A percentile compares a stretch with the other conserved stretches of the same genome.
Evolutionary conservation across 2,888 invertebrate genomes (phyloP).

Genomic region (Eudasyphora cyanicolor): DNA sequence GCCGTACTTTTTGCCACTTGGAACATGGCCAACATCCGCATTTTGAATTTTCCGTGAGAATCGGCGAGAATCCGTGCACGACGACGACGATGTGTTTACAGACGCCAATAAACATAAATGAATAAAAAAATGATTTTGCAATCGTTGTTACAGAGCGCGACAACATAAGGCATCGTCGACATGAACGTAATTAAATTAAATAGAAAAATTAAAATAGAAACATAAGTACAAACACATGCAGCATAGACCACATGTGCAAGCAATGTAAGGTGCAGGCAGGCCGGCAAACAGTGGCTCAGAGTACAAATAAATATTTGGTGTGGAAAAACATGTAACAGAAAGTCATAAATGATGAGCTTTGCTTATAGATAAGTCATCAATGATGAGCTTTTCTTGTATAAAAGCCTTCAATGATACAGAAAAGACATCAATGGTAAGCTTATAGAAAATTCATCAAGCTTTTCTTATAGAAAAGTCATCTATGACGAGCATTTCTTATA

Average conservation of each 20-base stretch:
- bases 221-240: background rate
- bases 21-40: constrained; percentile 12
- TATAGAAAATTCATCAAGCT: too few relatives aligned
- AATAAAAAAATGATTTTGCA: constrained; percentile 35
- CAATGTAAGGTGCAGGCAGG: too few relatives aligned
- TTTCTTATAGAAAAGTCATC: too few relatives aligned
- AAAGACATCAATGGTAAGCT: too few relatives aligned
- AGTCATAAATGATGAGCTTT: too few relatives aligned
- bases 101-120: background rate
- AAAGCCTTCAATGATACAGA: too few relatives aligned
- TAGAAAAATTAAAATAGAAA: constrained; percentile 16
- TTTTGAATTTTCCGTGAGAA: background rate
- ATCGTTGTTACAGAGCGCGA: background rate
- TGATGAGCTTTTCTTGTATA: too few relatives aligned
- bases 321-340: too few relatives aligned
- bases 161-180: background rate
- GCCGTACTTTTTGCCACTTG: constrained; percentile 25
- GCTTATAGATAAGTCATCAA: too few relatives aligned
- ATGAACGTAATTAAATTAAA: constrained; percentile 59
- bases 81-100: background rate
- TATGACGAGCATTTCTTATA: too few relatives aligned
- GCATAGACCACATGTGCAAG: background rate
- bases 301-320: too few relatives aligned
- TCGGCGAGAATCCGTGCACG: background rate
- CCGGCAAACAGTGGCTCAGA: background rate